Base-by-base conservation (phyloP, 2,797 vertebrate species). In the Tapirus indicus region DNA sequence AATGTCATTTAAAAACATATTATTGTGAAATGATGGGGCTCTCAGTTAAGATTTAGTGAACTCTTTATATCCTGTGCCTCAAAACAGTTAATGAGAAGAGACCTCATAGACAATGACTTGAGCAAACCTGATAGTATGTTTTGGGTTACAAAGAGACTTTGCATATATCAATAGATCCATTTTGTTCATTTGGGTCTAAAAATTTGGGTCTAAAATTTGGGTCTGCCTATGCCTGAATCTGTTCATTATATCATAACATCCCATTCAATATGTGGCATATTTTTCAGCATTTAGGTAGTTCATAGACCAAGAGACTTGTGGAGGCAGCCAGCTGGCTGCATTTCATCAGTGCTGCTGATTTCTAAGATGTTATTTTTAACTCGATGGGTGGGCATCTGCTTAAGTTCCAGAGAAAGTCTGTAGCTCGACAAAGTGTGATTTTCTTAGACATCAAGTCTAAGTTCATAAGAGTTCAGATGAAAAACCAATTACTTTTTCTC, bases 361-460 rank as follows among this genome's bases (percentile, higher is more conserved):
- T 75, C 38, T 68, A 88, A 14, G 62, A 14, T 64, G 52, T 74
- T 49, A 77, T 74, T 95, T 93, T 88, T 68, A n/a, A 23, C 83
- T 52, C 21, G 27, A 58, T 27, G 16, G 11, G 9, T 23, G 23
- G 11, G 38, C 5, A 72, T n/a, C 52, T 84, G 47, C 56, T 85
- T 29, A 83, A 71, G 4, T 88, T 88, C 38, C 86, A 87, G 13
- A 71, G n/a, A 71, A 91, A 84, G 29, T 78, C 56, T 58, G 27
- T 27, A 83, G 66, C 54, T 94, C 29, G 44, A 75, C 49, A 23
- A 75, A 66, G 6, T 91, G 17, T 80, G 44, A 87, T 91, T 78
- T 96, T 58, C 66, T 95, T 85, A 82, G 72, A 69, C 13, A 21
- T 56, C 71, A 64, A 75, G 54, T 88, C 72, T 64, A 74, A 79